A percentile compares a stretch with the other conserved stretches of the same genome.
Conservation (phyloP, 2,113 vertebrate genomes). For the Piprites chloris region DNA sequence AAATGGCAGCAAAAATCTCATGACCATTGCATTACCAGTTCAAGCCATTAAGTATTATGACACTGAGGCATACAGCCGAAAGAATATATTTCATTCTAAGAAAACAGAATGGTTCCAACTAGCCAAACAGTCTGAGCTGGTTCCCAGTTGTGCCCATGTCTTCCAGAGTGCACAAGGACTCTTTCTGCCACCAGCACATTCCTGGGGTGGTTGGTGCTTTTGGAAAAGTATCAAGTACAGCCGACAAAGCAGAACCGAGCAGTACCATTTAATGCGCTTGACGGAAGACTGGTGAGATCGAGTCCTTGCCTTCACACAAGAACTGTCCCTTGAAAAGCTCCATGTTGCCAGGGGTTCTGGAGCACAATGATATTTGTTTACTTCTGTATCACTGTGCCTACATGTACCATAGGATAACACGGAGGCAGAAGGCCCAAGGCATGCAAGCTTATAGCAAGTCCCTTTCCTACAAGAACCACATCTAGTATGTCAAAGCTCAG, state of each 20-base stretch:
- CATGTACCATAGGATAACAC: accelerated
- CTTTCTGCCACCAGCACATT: not conserved
- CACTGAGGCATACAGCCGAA: not conserved
- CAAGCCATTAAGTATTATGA: not conserved
- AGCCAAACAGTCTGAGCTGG: not conserved
- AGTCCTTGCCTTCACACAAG: not conserved
- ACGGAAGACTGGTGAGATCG: not conserved
- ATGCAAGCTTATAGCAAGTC: not conserved
- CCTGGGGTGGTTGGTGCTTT: not conserved
- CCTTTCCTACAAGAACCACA: not conserved
- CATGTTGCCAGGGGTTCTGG: not conserved
- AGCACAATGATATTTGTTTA: not conserved
- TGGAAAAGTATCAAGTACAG: not conserved
- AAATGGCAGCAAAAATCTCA: conserved; percentile 59
- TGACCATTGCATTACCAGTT: conserved; percentile 2
- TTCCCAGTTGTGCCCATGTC: not conserved
- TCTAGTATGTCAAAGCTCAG: not conserved
- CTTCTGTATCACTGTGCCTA: not conserved
- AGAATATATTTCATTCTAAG: not conserved
- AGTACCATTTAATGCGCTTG: not conserved
- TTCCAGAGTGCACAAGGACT: not conserved
- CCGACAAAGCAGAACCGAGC: not conserved
- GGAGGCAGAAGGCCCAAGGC: not conserved
- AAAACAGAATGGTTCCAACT: not conserved
- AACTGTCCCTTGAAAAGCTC: not conserved